Evolutionary conservation across 2,888 invertebrate species (phyloP).

Genomic region (Deilephila elpenor): DNA sequence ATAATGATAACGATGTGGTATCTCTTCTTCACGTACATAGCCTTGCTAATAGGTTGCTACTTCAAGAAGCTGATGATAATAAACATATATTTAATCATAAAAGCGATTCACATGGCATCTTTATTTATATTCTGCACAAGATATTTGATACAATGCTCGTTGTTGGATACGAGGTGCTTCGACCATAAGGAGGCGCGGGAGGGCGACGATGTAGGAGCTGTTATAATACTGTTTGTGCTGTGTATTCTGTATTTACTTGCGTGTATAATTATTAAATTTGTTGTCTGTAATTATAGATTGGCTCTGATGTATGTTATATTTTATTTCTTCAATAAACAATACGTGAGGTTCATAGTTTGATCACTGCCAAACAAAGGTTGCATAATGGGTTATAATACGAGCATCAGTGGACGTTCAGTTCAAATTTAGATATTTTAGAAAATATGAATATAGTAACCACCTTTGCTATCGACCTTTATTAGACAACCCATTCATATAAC

Average conservation of each 20-base stretch:
- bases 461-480: too few relatives aligned
- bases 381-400: too few relatives aligned
- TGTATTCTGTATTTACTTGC: slow-evolving; percentile 12
- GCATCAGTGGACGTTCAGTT: too few relatives aligned
- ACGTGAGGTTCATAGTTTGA: too few relatives aligned
- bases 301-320: slow-evolving; percentile 11
- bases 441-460: too few relatives aligned
- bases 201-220: background rate
- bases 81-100: slow-evolving; percentile 8
- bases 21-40: background rate
- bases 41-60: slow-evolving; percentile 10
- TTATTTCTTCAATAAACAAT: background rate
- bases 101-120: background rate
- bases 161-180: background rate
- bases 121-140: background rate
- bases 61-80: background rate
- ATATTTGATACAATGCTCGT: background rate
- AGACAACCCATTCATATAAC: too few relatives aligned
- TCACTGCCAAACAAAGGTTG: too few relatives aligned
- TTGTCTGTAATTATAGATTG: slow-evolving; percentile 37
- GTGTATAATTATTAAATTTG: slow-evolving; percentile 32
- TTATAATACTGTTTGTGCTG: slow-evolving; percentile 1
- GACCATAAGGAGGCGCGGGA: background rate
- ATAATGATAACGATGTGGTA: slow-evolving; percentile 6
- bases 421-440: too few relatives aligned